Evolutionary conservation across 1,140 invertebrate species (phyloP).

Genomic region (Whitmania pigra): DNA sequence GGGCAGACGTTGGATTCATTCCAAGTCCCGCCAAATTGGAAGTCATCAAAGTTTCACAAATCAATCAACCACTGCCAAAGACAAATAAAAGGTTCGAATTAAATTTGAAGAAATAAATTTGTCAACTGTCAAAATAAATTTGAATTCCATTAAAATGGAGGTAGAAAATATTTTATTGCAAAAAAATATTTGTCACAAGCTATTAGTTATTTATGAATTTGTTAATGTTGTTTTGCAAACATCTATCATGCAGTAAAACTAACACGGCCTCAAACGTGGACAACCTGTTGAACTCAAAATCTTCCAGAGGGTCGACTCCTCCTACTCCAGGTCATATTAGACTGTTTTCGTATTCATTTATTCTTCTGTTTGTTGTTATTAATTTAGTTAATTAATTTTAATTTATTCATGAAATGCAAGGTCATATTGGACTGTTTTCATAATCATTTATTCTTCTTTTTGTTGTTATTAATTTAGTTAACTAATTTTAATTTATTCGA

Average conservation of each 20-base stretch:
- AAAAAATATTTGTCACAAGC: too few relatives aligned
- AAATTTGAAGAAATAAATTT: too few relatives aligned
- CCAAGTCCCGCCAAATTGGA: slow-evolving; percentile 95
- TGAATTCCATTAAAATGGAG: too few relatives aligned
- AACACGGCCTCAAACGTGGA: slow-evolving; percentile 72
- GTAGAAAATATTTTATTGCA: too few relatives aligned
- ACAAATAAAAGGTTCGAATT: slow-evolving; percentile 9
- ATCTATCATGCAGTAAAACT: slow-evolving; percentile 48
- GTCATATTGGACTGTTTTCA: too few relatives aligned
- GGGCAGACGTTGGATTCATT: slow-evolving; percentile 94
- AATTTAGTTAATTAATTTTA: background rate
- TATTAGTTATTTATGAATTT: too few relatives aligned
- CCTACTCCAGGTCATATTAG: slow-evolving; percentile 73
- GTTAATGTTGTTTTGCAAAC: too few relatives aligned
- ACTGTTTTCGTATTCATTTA: background rate
- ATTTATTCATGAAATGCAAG: too few relatives aligned
- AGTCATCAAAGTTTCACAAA: slow-evolving; percentile 44
- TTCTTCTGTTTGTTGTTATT: background rate
- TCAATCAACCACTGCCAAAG: slow-evolving; percentile 7
- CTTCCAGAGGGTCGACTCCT: slow-evolving; percentile 90
- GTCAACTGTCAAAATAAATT: too few relatives aligned
- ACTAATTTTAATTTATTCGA: too few relatives aligned
- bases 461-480: too few relatives aligned
- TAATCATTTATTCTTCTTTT: background rate
- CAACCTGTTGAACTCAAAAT: slow-evolving; percentile 49